Evolutionary conservation across 2,797 vertebrate species (phyloP).

Genomic region (Rhyacichthys aspro): DNA sequence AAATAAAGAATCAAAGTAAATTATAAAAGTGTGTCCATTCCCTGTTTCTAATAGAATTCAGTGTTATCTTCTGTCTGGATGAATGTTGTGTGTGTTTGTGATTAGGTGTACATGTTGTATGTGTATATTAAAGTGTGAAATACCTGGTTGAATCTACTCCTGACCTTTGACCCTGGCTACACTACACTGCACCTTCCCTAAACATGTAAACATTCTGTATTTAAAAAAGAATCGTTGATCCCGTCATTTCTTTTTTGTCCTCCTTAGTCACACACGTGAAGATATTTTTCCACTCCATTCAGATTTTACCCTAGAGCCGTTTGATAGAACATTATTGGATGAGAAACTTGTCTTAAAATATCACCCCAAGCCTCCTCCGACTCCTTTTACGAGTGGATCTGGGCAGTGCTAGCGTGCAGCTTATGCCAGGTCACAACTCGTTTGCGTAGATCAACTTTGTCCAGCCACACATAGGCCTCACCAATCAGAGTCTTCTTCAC

Average conservation of each 20-base stretch:
- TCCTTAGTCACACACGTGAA: constrained; percentile 33
- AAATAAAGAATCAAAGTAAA: constrained; percentile 36
- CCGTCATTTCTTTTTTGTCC: not conserved
- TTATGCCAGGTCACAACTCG: constrained; percentile 99
- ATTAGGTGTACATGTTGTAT: constrained; percentile 30
- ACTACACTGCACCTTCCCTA: constrained; percentile 56
- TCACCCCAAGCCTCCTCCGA: not conserved
- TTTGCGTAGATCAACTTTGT: constrained; percentile 98
- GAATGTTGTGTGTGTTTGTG: constrained; percentile 32
- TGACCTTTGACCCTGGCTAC: constrained; percentile 48
- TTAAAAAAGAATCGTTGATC: constrained; percentile 43
- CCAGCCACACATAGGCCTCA: constrained; percentile 98
- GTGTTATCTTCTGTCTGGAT: constrained; percentile 37
- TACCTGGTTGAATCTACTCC: constrained; percentile 73
- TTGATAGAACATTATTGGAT: constrained; percentile 19
- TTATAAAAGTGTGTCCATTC: constrained; percentile 59
- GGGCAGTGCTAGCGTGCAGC: constrained; percentile 91
- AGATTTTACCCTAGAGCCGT: constrained; percentile 5
- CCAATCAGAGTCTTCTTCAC: constrained; percentile 99
- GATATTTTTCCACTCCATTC: constrained; percentile 9
- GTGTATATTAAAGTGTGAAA: constrained; percentile 56
- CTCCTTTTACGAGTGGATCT: constrained; percentile 86
- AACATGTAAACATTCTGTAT: constrained; percentile 52
- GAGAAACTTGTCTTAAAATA: not conserved
- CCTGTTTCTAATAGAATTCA: constrained; percentile 57